Evolutionary conservation across 2,113 vertebrate genomes (phyloP), one percentile per base, ranked within the genome.

Genomic region (Syrmaticus mikado): DNA sequence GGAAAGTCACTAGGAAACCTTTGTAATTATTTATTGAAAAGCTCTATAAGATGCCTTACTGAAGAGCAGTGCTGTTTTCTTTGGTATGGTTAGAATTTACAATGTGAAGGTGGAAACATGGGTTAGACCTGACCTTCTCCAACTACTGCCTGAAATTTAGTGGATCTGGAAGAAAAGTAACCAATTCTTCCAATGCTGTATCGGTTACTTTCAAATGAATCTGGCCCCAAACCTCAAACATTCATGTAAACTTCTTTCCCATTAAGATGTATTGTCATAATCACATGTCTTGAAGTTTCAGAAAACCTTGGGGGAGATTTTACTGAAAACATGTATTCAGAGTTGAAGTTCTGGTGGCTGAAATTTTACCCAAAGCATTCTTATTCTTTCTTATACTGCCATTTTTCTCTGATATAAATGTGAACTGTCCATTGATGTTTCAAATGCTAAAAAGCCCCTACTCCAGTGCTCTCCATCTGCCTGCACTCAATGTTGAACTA

Each of bases 161-260:
- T 58, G 48, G 61, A 85, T 89, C n/a, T 86, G 87, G 61, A 83
- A 81, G 73, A 72, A 80, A 90, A 87, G 12, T 12, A 13, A 45
- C n/a, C 66, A 75, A 68, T 90, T 71, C 53, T 74, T 96, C 87
- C 75, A 92, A n/a, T 81, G 89, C 74, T 85, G 28, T 75, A 60
- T 94, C 73, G 40, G 58, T 87, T 93, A 72, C 38, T 94, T 94
- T 94, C 65, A 90, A 87, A 94, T 41, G 2, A 80, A 81, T 83
- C 79, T 92, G 89, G 18, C 57, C 53, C 34, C 45, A 90, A 87
- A 72, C 53, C 90, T 87, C 91, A 85, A 93, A 50, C 15, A 75
- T 92, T 91, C 78, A 85, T 81, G 72, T 73, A 75, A 82, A 57
- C 46, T 61, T 77, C 55, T 95, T 71, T 41, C 38, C 75, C 87